Percentiles rank a stretch among this genome's conserved stretches.
Evolutionary conservation across 2,888 invertebrate genomes (phyloP).

Genomic region (Melieria crassipennis): DNA sequence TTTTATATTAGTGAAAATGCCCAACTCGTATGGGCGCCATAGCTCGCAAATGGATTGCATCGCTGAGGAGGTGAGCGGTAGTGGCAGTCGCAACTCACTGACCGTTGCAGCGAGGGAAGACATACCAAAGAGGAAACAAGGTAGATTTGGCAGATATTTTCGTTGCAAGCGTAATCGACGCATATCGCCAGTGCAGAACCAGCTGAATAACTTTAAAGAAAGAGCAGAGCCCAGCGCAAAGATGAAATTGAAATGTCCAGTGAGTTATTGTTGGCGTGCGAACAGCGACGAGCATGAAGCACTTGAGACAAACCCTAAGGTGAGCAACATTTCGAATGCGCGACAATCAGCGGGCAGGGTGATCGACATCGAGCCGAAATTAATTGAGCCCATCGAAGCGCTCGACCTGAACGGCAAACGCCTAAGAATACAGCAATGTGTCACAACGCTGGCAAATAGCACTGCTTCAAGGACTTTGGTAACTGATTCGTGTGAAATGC

Average conservation of each 20-base stretch:
- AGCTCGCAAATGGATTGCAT: conserved; percentile 32
- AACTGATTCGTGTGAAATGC: no score
- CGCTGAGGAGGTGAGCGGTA: conserved; percentile 29
- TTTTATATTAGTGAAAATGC: conserved; percentile 61
- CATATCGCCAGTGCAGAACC: conserved; percentile 28
- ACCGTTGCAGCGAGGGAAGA: conserved; percentile 7
- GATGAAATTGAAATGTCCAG: conserved; percentile 2
- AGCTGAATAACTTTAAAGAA: background rate
- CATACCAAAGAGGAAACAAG: conserved; percentile 31
- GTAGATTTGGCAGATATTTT: conserved; percentile 20
- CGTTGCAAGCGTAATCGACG: conserved; percentile 22
- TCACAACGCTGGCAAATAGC: conserved; percentile 33
- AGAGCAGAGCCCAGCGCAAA: background rate
- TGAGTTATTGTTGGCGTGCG: conserved; percentile 11
- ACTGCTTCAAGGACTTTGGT: conserved; percentile 32
- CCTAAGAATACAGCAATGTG: conserved; percentile 23
- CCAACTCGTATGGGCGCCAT: conserved; percentile 34
- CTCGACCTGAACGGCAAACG: conserved; percentile 7
- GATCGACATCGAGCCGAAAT: no score
- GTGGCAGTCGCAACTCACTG: no score
- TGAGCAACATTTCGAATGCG: no score
- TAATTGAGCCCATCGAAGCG: background rate
- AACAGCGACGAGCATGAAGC: conserved; percentile 36
- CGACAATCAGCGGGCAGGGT: no score
- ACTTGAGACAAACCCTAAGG: conserved; percentile 46